A percentile compares a stretch with the other conserved stretches of the same genome.
Conservation (phyloP, 2,797 vertebrate species). For the Sphenodon punctatus region DNA sequence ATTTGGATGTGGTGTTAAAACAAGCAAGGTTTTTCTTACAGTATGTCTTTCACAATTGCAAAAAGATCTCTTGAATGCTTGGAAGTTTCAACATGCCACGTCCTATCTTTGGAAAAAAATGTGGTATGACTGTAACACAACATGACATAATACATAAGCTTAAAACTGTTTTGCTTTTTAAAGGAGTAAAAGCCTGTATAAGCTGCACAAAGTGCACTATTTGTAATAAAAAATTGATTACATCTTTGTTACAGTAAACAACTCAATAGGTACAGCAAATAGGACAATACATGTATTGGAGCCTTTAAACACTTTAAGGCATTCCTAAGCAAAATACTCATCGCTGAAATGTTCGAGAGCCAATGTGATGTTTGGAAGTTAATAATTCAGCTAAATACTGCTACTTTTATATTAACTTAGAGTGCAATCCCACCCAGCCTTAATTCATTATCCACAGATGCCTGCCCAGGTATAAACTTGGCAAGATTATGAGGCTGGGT, state of each 20-base stretch:
- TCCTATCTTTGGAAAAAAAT: neutral
- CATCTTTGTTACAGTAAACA: neutral
- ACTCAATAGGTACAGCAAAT: neutral
- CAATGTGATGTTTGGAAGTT: no score
- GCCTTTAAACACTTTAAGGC: neutral
- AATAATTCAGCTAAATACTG: no score
- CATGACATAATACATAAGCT: neutral
- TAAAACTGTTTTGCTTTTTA: neutral
- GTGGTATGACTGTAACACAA: neutral
- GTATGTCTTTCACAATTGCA: neutral
- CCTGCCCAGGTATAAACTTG: no score
- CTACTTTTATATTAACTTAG: no score
- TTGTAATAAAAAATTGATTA: slow-evolving; percentile 1
- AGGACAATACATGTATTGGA: neutral
- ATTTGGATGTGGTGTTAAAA: neutral
- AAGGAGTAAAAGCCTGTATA: neutral
- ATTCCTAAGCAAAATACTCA: neutral
- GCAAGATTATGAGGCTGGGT: no score
- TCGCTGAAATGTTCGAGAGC: neutral
- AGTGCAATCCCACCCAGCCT: no score
- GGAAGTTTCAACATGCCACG: neutral
- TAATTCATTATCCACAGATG: no score
- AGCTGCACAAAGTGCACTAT: neutral
- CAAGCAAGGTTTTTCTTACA: neutral
- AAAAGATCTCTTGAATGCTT: neutral